Conservation (phyloP, 2,113 vertebrate genomes). For the Crotalus viridis region DNA sequence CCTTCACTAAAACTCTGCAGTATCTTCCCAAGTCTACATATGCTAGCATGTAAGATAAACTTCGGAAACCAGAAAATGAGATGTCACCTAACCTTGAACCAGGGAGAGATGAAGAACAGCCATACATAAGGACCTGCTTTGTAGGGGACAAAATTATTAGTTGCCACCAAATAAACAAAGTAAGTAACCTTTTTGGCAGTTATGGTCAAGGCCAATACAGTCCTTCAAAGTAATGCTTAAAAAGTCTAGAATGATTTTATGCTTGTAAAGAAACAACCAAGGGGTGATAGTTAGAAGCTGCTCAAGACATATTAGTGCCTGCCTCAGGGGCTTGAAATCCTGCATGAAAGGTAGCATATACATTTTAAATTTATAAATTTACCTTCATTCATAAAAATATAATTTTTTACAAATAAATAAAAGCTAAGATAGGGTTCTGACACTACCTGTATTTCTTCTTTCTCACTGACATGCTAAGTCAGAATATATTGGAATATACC, state of each 20-base stretch:
- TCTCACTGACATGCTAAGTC: background rate
- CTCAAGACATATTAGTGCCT: background rate
- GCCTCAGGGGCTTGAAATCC: background rate
- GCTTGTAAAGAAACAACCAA: background rate
- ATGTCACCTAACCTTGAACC: background rate
- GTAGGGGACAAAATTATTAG: background rate
- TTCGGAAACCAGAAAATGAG: background rate
- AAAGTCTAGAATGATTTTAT: background rate
- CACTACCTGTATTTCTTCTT: background rate
- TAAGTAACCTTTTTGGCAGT: background rate
- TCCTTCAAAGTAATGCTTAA: background rate
- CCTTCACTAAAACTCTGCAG: background rate
- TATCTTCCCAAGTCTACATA: background rate
- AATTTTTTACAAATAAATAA: background rate
- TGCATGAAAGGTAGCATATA: background rate
- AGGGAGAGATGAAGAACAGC: background rate
- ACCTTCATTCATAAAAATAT: background rate
- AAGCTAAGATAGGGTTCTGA: background rate
- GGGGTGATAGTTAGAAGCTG: background rate
- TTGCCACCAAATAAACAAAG: background rate
- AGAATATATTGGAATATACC: background rate
- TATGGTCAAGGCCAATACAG: background rate
- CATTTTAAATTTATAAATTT: background rate
- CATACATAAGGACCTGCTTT: background rate
- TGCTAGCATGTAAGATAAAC: background rate